phyloP scores from a whole-genome alignment of 2,888 invertebrate species.

The Lasioglossum oenotherae region DNA sequence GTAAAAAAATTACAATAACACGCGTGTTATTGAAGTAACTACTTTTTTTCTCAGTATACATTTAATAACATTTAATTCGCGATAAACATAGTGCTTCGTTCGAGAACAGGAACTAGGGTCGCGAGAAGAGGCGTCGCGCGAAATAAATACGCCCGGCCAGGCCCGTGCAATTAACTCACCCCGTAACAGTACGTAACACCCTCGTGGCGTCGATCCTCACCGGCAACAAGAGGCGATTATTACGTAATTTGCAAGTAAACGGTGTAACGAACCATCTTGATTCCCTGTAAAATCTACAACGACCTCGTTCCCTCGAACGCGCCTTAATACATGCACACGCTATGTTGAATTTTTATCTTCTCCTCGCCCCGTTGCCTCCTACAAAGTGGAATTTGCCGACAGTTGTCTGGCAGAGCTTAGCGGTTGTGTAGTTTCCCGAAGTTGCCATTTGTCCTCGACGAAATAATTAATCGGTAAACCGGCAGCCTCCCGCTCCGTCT shows the following conservation, averaged over 20 bases:
- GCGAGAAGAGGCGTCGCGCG: neutral
- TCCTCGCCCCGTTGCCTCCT: neutral
- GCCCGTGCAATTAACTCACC: neutral
- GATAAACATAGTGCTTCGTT: no score
- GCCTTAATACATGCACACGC: neutral
- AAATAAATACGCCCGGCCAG: neutral
- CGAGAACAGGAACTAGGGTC: neutral
- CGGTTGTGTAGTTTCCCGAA: neutral
- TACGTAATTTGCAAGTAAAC: constrained; percentile 15
- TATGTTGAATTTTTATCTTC: neutral
- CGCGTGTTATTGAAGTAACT: no score
- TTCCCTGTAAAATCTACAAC: neutral
- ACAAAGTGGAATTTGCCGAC: neutral
- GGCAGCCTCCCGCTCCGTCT: neutral
- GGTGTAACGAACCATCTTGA: neutral
- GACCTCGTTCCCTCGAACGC: neutral
- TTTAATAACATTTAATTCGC: no score
- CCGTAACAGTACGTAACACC: neutral
- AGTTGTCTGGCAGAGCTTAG: neutral
- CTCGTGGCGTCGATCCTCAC: neutral
- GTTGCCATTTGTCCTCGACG: neutral
- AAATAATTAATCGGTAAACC: constrained; percentile 9
- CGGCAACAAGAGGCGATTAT: neutral
- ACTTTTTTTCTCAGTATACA: no score
- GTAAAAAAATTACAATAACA: no score